Evolutionary conservation across 2,888 invertebrate species (phyloP).

Genomic region (Unio delphinus): DNA sequence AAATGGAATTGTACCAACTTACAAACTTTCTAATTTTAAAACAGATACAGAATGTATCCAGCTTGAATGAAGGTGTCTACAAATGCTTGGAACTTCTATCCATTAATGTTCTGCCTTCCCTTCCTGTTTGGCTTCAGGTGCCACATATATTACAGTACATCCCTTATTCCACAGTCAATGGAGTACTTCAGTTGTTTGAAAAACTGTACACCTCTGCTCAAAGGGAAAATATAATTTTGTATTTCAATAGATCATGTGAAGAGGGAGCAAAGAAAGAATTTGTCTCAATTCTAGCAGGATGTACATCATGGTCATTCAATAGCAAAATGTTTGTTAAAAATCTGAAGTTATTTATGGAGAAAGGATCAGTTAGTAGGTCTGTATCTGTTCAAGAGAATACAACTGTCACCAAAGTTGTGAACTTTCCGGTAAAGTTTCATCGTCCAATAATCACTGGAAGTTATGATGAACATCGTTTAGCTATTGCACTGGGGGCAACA

Average conservation of each 20-base stretch:
- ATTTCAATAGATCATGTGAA: no score
- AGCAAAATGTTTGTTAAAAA: no score
- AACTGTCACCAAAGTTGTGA: neutral
- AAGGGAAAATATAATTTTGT: no score
- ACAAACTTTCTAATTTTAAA: constrained; percentile 6
- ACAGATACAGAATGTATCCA: neutral
- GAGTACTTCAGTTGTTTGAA: neutral
- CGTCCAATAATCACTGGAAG: constrained; percentile 4
- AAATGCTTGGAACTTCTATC: constrained; percentile 10
- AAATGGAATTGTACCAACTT: constrained; percentile 5
- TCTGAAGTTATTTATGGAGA: no score
- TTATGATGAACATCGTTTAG: constrained; percentile 1
- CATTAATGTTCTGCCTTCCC: constrained; percentile 6
- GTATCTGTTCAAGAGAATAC: no score
- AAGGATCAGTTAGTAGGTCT: no score
- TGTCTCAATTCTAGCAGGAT: no score
- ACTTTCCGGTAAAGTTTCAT: constrained; percentile 12
- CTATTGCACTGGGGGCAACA: constrained; percentile 5
- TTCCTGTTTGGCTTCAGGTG: constrained; percentile 7
- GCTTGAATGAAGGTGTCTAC: constrained; percentile 4
- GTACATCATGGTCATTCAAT: no score
- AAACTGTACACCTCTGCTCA: no score
- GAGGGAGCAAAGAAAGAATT: no score
- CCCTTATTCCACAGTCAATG: constrained; percentile 1
- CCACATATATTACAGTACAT: constrained; percentile 3